phyloP scores from a whole-genome alignment of 2,113 vertebrate genomes.

The Scopus umbretta region DNA sequence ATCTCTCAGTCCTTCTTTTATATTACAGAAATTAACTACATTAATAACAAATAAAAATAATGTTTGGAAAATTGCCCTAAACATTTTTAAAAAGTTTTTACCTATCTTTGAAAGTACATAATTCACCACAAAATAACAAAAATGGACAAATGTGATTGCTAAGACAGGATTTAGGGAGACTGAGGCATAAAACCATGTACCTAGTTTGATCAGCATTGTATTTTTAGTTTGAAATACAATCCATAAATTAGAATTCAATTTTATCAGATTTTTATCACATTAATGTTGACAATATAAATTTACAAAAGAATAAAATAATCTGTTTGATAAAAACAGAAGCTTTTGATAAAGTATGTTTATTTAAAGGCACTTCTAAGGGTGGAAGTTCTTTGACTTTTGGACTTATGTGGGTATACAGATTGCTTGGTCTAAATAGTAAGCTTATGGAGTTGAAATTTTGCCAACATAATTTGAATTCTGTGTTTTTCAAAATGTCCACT shows the following conservation, averaged over 20 bases:
- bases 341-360: background rate
- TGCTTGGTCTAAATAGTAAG: background rate
- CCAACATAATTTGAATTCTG: slow-evolving; percentile 19
- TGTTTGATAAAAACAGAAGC: background rate
- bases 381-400: background rate
- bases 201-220: background rate
- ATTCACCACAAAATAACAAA: background rate
- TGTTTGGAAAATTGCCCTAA: background rate
- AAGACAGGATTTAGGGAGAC: background rate
- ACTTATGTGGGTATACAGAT: background rate
- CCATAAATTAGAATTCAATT: background rate
- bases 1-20: background rate
- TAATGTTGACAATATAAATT: background rate
- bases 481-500: slow-evolving; percentile 20
- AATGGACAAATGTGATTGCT: background rate
- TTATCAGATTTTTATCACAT: background rate
- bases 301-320: background rate
- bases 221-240: background rate
- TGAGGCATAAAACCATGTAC: background rate
- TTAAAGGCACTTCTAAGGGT: background rate
- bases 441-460: background rate
- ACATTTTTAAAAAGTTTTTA: background rate
- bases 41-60: background rate
- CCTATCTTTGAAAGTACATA: background rate
- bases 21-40: background rate